Base-by-base conservation (phyloP, 2,797 vertebrate genomes). In the Sphenopsis melanotis region DNA sequence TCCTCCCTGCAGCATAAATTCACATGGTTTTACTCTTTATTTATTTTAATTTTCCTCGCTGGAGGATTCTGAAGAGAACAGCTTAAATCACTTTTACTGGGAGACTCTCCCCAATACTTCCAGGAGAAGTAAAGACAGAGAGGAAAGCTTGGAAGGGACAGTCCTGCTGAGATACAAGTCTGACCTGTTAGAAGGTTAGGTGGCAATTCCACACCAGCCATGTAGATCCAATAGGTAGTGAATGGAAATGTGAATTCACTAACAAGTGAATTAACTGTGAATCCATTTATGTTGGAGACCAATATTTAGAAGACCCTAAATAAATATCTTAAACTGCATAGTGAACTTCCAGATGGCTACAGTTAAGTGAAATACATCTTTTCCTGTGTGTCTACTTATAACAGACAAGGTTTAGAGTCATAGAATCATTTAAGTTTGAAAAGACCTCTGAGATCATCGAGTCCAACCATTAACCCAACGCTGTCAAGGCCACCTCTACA, bases 21-120 rank as follows among this genome's bases (percentile, higher is more conserved):
- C 56, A 12, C 0, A 0, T 4, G 8, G 0, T 12, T 87, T 84
- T 74, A 13, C 15, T 76, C 24, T 49, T 82, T 37, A 37, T 4
- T 59, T 24, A 16, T 78, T 59, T 83, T 11, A 27, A 3, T 79
- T 36, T 76, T 69, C 11, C 12, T 49, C 0, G 0, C 21, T 66
- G 21, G 18, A 66, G 13, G 13, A 26, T 29, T 49, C 63, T 55
- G 66, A 37, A 55, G 42, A 76, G 22, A 47, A 19, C 12, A 65
- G 15, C 7, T 69, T 61, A 56, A 55, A 70, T 11, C 15, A 5
- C 15, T 81, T 69, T 71, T 36, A 36, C 10, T 12, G 16, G 7
- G 37, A 15, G 8, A 26, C 32, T 59, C 32, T 75, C 8, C n/a
- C 7, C 1, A 2, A 8, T 64, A 21, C 17, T 70, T 63, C 11